These are phyloP conservation scores for Tragelaphus oryx DNA, from an alignment of 2,797 vertebrate species.

Conservation along the genomic window DNA sequence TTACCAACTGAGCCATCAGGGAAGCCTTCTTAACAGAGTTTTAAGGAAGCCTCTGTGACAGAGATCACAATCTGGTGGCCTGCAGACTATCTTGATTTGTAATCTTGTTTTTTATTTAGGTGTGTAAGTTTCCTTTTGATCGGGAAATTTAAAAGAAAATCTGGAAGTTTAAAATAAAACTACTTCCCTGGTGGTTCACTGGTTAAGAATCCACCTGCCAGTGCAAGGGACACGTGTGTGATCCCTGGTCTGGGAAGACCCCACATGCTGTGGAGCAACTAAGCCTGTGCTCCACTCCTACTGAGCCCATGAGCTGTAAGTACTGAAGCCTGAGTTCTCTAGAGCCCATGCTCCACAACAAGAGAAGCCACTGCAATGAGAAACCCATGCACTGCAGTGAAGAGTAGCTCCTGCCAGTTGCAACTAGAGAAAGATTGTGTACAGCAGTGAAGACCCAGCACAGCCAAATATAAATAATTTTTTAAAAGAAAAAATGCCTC, in stretches of 20 bases:
- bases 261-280: not conserved
- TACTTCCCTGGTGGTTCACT: not conserved
- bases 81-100: not conserved
- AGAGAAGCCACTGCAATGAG: not conserved
- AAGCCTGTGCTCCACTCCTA: not conserved
- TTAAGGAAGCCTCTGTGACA: not conserved
- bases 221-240: not conserved
- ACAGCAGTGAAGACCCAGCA: not conserved
- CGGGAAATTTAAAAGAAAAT: not conserved
- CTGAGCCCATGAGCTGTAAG: not conserved
- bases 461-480: not conserved
- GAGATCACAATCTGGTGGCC: not conserved
- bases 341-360: not conserved
- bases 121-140: not conserved
- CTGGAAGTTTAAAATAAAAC: not conserved
- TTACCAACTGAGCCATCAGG: not conserved
- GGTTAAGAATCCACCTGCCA: not conserved
- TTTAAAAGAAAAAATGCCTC: not conserved
- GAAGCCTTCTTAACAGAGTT: not conserved
- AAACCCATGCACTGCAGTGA: not conserved
- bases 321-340: not conserved
- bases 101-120: not conserved
- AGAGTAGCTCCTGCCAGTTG: not conserved
- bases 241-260: not conserved
- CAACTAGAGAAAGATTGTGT: not conserved